Percentiles rank a stretch among this genome's conserved stretches.
Conservation (phyloP, 2,888 invertebrate species). For the Tetranychus piercei region DNA sequence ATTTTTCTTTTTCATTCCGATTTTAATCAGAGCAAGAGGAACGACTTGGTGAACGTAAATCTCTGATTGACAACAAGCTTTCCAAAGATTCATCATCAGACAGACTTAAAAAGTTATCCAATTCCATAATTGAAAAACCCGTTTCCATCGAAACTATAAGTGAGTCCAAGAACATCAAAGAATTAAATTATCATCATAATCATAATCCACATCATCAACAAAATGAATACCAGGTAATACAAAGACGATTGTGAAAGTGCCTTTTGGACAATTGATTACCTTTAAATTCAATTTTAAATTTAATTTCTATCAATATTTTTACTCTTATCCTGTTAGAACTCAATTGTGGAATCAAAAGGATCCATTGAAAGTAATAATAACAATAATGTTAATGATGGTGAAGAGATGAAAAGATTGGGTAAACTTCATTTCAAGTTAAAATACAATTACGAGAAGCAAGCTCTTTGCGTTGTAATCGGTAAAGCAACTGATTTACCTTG, state of each 20-base stretch:
- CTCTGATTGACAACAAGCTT: neutral
- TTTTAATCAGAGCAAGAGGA: neutral
- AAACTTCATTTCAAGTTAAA: conserved; percentile 60
- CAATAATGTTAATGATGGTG: neutral
- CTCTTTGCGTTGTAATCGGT: conserved; percentile 74
- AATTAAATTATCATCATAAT: neutral
- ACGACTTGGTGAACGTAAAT: neutral
- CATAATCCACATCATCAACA: neutral
- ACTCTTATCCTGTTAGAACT: neutral
- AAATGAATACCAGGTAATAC: neutral
- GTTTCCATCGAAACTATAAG: neutral
- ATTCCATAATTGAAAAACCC: neutral
- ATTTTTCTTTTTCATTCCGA: neutral
- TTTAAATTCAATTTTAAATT: neutral
- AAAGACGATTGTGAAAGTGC: neutral
- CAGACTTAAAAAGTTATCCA: neutral
- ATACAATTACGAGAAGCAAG: conserved; percentile 72
- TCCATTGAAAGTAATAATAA: neutral
- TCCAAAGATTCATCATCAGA: neutral
- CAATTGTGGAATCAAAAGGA: neutral
- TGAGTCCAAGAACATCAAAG: neutral
- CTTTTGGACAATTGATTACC: neutral
- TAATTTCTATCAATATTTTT: neutral
- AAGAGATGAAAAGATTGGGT: conserved; percentile 41
- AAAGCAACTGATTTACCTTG: conserved; percentile 72